Base-by-base conservation (phyloP, 2,888 invertebrate species). In the Melitaea athalia region DNA sequence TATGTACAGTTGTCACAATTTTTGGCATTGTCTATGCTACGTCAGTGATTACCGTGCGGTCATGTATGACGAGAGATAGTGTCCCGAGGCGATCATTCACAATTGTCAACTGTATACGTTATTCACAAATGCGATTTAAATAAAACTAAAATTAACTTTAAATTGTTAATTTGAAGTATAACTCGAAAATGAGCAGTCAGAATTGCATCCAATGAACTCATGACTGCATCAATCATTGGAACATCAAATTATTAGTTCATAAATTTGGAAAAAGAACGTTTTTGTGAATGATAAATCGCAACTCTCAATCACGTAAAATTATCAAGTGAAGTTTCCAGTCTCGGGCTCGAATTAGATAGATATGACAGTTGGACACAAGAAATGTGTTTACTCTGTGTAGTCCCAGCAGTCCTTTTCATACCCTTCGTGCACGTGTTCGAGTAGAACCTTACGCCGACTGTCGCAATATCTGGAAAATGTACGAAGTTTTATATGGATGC, bases 331-430 rank as follows among this genome's bases (percentile, higher is more conserved):
- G 8, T 38, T 38, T 38, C 5, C 8, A 38, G 38, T 38, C 38
- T 38, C 38, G 38, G 38, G 38, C 38, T 0, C 38, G 8, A 1
- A 7, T 42, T 63, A 69, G 72, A 71, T 47, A 63, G 60, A 70
- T 55, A 70, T 60, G 68, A 67, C 69, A 59, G 69, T 68, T 68
- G 49, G 66, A 69, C 64, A 74, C 73, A 76, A 77, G 74, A 75
- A 77, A 79, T 79, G 78, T 68, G 75, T 81, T 94, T 95, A 97
- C 95, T 97, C 97, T 92, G 96, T 97, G 89, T 97, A 98, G 83
- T 97, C 97, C 99, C 99, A 99, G 96, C 98, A 96, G 87, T 99
- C 99, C 93, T 98, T 98, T 89, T 99, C 99, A 88, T 99, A 99
- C 73, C 99, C 99, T 94, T 99, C 99, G 88, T 98, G 97, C 63